phyloP scores from a whole-genome alignment of 2,797 vertebrate genomes.

The Sylvia borin region DNA sequence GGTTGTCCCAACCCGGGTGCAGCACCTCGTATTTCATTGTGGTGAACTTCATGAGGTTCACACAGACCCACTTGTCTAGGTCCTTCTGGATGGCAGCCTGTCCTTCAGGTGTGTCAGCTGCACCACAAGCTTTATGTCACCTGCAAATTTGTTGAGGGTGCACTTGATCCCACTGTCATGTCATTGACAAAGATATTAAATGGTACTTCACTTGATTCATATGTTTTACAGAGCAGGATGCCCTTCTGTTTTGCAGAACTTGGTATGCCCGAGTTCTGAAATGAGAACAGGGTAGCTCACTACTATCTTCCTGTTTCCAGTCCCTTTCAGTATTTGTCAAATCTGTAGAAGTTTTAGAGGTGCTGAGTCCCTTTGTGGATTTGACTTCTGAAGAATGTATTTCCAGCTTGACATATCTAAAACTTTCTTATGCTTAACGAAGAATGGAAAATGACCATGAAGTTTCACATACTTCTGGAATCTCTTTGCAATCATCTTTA shows the following conservation, averaged over 20 bases:
- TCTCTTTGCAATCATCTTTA: neutral
- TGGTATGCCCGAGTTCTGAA: neutral
- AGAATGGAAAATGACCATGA: neutral
- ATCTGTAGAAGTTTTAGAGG: neutral
- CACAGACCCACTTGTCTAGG: neutral
- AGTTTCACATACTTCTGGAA: neutral
- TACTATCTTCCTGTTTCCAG: neutral
- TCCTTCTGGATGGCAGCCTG: neutral
- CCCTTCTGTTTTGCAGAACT: neutral
- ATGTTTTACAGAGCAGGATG: neutral
- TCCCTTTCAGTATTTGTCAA: neutral
- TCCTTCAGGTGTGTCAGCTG: neutral
- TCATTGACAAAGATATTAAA: neutral
- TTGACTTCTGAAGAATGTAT: neutral
- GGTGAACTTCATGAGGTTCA: neutral
- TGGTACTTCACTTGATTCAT: neutral
- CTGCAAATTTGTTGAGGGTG: neutral
- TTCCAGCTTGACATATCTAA: neutral
- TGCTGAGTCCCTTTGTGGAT: neutral
- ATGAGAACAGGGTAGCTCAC: neutral
- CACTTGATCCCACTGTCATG: neutral
- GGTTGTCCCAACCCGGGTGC: neutral
- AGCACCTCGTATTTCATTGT: neutral
- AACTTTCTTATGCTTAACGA: neutral
- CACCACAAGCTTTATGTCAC: neutral